These are phyloP conservation scores for Aromia moschata DNA, from an alignment of 2,888 invertebrate species.

Conservation along the genomic window DNA sequence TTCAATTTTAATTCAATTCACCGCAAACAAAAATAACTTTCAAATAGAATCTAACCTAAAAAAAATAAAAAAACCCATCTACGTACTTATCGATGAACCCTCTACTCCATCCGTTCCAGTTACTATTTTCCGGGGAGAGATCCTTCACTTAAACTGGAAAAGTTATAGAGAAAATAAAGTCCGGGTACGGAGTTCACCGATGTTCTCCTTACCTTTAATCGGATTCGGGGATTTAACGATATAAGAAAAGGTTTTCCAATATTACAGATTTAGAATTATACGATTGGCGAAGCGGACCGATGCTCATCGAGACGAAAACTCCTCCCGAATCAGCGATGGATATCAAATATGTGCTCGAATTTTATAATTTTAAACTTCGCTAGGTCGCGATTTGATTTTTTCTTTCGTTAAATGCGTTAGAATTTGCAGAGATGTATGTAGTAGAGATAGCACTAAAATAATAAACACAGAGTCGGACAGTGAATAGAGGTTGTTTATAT, in stretches of 20 bases:
- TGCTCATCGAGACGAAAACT: constrained; percentile 41
- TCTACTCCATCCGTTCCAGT: too few species aligned
- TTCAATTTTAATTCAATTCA: too few species aligned
- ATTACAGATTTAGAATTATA: constrained; percentile 42
- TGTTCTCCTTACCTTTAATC: constrained; percentile 30
- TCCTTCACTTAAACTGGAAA: background rate
- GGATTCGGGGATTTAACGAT: constrained; percentile 34
- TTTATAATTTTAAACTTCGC: constrained; percentile 19
- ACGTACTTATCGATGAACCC: too few species aligned
- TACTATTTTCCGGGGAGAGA: background rate
- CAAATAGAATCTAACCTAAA: too few species aligned
- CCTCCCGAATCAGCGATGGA: constrained; percentile 35
- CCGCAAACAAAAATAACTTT: too few species aligned
- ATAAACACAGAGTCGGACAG: too few species aligned
- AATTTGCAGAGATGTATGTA: background rate
- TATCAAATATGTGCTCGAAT: constrained; percentile 27
- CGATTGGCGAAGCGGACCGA: constrained; percentile 32
- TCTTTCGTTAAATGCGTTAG: background rate
- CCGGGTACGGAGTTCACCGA: constrained; percentile 22
- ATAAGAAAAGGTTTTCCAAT: constrained; percentile 39
- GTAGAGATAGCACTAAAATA: background rate
- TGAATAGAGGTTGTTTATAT: too few species aligned
- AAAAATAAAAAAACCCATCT: too few species aligned
- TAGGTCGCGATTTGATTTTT: background rate
- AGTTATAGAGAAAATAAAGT: constrained; percentile 15